Conservation (phyloP, 2,888 invertebrate species). For the Drepana falcataria region DNA sequence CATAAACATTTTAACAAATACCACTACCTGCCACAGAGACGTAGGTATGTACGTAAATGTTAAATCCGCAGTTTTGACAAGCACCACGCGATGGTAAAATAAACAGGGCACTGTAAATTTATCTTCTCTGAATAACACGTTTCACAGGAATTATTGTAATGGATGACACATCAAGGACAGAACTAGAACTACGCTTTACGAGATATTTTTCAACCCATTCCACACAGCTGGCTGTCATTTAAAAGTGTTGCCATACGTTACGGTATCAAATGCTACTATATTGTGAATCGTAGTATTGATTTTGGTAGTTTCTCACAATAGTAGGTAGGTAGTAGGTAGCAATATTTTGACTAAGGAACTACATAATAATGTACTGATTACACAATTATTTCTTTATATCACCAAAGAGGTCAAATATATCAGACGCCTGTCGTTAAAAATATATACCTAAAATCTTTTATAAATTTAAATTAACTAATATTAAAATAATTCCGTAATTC, state of each 20-base stretch:
- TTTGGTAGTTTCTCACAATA: background rate
- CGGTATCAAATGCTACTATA: slow-evolving; percentile 27
- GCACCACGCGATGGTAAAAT: slow-evolving; percentile 13
- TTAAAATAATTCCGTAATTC: too few species aligned
- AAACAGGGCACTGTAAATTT: slow-evolving; percentile 22
- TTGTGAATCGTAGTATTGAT: background rate
- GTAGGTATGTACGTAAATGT: background rate
- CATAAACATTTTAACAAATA: slow-evolving; percentile 72
- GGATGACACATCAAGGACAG: slow-evolving; percentile 76
- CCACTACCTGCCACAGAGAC: slow-evolving; percentile 49
- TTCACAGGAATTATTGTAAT: slow-evolving; percentile 57
- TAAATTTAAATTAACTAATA: too few species aligned
- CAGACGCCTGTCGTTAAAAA: too few species aligned
- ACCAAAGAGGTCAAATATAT: too few species aligned
- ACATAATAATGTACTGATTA: too few species aligned
- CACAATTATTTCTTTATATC: too few species aligned
- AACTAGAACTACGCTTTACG: slow-evolving; percentile 54
- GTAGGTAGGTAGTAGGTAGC: too few species aligned
- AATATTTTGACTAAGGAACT: too few species aligned
- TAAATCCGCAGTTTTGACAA: slow-evolving; percentile 3
- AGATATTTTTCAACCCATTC: slow-evolving; percentile 68
- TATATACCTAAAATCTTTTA: too few species aligned
- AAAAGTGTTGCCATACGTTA: slow-evolving; percentile 51
- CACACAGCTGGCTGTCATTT: slow-evolving; percentile 67
- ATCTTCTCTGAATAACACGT: slow-evolving; percentile 43